phyloP scores from a whole-genome alignment of 2,113 vertebrate species.

The Lagopus muta region DNA sequence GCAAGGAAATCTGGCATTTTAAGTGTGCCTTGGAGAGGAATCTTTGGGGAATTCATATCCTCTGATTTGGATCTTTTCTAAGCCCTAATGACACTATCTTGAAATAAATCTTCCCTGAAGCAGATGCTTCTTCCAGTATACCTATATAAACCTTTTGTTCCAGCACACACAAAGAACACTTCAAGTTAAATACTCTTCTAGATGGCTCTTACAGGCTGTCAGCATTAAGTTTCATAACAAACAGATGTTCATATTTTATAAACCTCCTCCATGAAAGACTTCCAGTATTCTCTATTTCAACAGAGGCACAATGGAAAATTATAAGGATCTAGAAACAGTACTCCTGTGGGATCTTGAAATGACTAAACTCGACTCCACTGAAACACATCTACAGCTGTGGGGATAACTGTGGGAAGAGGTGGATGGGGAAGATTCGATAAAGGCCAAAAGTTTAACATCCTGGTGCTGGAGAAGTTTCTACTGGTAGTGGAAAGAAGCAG shows the following conservation, averaged over 20 bases:
- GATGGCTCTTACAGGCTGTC: constrained; percentile 40
- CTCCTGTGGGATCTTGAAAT: constrained; percentile 22
- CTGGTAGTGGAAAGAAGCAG: background rate
- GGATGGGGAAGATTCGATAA: background rate
- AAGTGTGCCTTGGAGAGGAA: constrained; percentile 25
- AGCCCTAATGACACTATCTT: constrained; percentile 36
- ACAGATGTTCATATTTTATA: constrained; percentile 67
- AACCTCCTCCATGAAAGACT: constrained; percentile 37
- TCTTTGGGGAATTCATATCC: constrained; percentile 16
- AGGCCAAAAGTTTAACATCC: background rate
- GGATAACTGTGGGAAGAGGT: background rate
- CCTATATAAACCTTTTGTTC: constrained; percentile 13
- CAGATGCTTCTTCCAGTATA: background rate
- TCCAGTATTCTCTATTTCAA: constrained; percentile 49
- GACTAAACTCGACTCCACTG: background rate
- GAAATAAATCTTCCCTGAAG: constrained; percentile 34
- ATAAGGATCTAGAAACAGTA: constrained; percentile 16
- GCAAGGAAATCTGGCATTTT: constrained; percentile 51
- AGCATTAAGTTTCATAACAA: constrained; percentile 64
- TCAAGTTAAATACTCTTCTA: constrained; percentile 43
- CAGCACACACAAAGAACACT: background rate
- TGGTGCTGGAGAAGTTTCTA: background rate
- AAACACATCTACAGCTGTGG: constrained; percentile 10
- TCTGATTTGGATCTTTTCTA: constrained; percentile 40
- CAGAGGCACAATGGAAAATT: constrained; percentile 50